A percentile compares a stretch with the other conserved stretches of the same genome.
Conservation (phyloP, 2,888 invertebrate species). For the Himalopsyche japonica region DNA sequence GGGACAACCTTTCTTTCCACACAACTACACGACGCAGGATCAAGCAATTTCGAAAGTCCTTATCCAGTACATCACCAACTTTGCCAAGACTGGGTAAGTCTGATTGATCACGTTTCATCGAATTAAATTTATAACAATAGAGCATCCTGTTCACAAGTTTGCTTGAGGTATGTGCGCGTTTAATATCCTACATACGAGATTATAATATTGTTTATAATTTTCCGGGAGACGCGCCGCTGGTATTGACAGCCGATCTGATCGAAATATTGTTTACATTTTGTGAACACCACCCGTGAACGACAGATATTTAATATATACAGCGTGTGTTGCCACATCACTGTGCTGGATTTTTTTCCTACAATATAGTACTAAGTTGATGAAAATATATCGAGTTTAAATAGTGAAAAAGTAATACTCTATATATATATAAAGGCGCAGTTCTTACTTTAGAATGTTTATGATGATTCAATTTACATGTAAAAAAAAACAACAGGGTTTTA, state of each 20-base stretch:
- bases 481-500: no score
- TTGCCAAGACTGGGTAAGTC: slow-evolving; percentile 83
- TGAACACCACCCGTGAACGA: background rate
- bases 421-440: no score
- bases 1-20: slow-evolving; percentile 66
- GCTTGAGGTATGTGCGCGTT: no score
- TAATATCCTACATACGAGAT: background rate
- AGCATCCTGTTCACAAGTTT: no score
- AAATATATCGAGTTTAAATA: no score
- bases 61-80: slow-evolving; percentile 85
- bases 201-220: background rate
- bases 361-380: no score
- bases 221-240: background rate
- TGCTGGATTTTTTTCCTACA: no score
- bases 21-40: slow-evolving; percentile 80
- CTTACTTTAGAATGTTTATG: no score
- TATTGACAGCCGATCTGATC: background rate
- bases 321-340: background rate
- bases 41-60: slow-evolving; percentile 76
- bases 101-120: background rate
- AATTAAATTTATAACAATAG: no score
- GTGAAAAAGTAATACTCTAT: no score
- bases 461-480: no score
- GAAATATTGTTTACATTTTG: background rate
- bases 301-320: background rate